These are phyloP conservation scores for Ceratitis capitata DNA, from an alignment of 1,140 invertebrate genomes.

Conservation along the genomic window DNA sequence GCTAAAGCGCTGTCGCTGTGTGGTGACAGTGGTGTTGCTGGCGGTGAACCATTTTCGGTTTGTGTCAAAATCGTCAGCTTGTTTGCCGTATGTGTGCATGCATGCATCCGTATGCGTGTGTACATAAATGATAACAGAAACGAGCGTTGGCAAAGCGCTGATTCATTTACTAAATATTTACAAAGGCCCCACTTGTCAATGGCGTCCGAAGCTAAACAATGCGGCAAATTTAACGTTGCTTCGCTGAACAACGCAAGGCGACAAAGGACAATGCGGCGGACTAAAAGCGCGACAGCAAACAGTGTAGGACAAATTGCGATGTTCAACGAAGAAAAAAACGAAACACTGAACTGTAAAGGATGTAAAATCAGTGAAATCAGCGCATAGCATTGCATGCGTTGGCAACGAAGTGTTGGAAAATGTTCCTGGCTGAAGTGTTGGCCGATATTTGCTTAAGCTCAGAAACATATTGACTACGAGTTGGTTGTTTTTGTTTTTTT, in stretches of 20 bases:
- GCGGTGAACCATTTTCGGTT: not conserved
- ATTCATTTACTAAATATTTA: conserved; percentile 66
- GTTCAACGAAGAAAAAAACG: not conserved
- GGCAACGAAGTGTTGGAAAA: not conserved
- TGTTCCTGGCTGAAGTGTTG: not conserved
- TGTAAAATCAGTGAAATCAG: not conserved
- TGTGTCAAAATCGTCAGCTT: not conserved
- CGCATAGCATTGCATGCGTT: too few relatives aligned
- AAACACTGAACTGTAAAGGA: not conserved
- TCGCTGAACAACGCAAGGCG: not conserved
- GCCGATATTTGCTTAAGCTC: not conserved
- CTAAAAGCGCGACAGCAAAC: not conserved
- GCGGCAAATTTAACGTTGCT: not conserved
- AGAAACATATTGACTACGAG: not conserved
- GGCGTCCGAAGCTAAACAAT: conserved; percentile 45
- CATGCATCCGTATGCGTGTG: not conserved
- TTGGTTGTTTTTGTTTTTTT: not conserved
- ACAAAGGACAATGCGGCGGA: not conserved
- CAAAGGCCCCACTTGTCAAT: conserved; percentile 62
- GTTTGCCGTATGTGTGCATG: not conserved
- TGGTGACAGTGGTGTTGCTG: not conserved
- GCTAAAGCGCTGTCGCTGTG: too few relatives aligned
- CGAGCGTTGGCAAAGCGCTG: conserved; percentile 57
- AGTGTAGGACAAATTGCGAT: not conserved
- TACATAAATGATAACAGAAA: conserved; percentile 56